Conservation (phyloP, 2,113 vertebrate species). For the Tricholaema leucomelas region DNA sequence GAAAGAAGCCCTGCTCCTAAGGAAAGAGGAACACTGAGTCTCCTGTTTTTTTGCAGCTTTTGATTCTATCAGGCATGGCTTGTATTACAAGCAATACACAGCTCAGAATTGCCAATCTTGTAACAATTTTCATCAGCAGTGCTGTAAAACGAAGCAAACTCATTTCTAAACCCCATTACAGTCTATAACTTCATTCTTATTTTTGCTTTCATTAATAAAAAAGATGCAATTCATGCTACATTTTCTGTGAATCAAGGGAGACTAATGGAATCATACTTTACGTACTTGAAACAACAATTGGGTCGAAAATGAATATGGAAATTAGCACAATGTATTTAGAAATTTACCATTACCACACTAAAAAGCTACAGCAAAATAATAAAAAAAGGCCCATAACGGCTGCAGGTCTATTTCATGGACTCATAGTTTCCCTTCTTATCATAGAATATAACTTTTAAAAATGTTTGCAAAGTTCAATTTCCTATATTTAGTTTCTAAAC, state of each 20-base stretch:
- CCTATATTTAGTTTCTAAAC: not conserved
- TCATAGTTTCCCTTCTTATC: not conserved
- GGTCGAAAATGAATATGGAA: not conserved
- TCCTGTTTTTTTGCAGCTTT: not conserved
- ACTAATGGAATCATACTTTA: not conserved
- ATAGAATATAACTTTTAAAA: not conserved
- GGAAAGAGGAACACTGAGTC: not conserved
- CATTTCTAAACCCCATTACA: slow-evolving; percentile 5
- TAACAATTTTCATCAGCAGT: not conserved
- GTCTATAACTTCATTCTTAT: not conserved
- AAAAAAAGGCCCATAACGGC: not conserved
- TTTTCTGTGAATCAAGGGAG: slow-evolving; percentile 18
- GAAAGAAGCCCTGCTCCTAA: not conserved
- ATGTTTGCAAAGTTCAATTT: not conserved
- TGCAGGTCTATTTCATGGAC: not conserved
- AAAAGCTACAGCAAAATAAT: not conserved
- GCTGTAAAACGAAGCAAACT: not conserved
- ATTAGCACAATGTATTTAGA: slow-evolving; percentile 11
- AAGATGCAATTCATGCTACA: not conserved
- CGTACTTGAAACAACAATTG: not conserved
- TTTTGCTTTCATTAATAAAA: slow-evolving; percentile 29
- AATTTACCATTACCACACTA: not conserved
- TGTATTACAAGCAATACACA: not conserved
- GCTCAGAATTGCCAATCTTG: not conserved
- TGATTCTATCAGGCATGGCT: not conserved